These are phyloP conservation scores for Spialia ferax DNA, from an alignment of 2,888 invertebrate genomes.

Conservation along the genomic window DNA sequence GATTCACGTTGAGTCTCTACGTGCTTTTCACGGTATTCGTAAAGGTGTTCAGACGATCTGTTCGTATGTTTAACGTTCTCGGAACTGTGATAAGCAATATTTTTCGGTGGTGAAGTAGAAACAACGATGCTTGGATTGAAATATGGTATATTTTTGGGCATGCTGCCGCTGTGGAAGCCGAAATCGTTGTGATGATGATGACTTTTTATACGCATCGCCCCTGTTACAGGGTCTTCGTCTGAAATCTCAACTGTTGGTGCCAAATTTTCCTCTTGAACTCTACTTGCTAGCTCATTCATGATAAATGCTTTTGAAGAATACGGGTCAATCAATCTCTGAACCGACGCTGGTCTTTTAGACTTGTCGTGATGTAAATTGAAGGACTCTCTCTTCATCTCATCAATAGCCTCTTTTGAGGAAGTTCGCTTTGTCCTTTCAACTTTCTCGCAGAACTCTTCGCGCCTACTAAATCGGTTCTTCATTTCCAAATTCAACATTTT, in stretches of 20 bases:
- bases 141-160: constrained; percentile 79
- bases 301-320: constrained; percentile 78
- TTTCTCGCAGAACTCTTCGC: constrained; percentile 73
- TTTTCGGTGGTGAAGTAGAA: constrained; percentile 77
- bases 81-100: constrained; percentile 72
- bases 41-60: constrained; percentile 70
- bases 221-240: constrained; percentile 69
- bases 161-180: constrained; percentile 74
- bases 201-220: constrained; percentile 71
- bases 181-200: constrained; percentile 67
- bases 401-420: constrained; percentile 72
- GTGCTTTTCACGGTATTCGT: constrained; percentile 69
- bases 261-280: constrained; percentile 63
- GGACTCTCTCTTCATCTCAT: constrained; percentile 70
- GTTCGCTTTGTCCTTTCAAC: constrained; percentile 64
- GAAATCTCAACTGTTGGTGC: constrained; percentile 65
- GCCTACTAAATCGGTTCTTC: constrained; percentile 71
- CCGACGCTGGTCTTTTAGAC: constrained; percentile 70
- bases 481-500: constrained; percentile 78
- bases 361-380: constrained; percentile 71
- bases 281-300: constrained; percentile 66
- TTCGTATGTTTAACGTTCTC: constrained; percentile 73
- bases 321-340: constrained; percentile 72
- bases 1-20: constrained; percentile 66
- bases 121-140: constrained; percentile 69